A percentile compares a stretch with the other conserved stretches of the same genome.
Conservation (phyloP, 2,113 vertebrate species). For the Cryptoleucopteryx plumbea region DNA sequence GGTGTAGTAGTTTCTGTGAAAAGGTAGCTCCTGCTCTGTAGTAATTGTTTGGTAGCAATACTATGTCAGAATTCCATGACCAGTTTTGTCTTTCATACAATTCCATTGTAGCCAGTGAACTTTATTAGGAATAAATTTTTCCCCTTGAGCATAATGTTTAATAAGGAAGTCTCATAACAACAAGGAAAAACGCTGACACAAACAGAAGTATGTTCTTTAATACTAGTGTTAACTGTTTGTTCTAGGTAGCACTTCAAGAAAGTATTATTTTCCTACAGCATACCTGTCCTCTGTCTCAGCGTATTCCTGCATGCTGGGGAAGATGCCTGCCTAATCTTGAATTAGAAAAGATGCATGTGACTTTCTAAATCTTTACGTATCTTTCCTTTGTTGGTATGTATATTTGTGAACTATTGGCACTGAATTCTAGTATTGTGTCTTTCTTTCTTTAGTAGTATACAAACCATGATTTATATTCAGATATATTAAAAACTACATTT, state of each 20-base stretch:
- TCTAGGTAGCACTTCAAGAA: slow-evolving; percentile 71
- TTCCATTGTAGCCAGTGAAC: neutral
- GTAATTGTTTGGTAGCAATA: neutral
- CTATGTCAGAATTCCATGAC: neutral
- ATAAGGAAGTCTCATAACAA: neutral
- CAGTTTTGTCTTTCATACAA: neutral
- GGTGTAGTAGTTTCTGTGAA: neutral
- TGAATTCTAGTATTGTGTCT: neutral
- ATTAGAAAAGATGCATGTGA: slow-evolving; percentile 75
- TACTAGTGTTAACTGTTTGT: slow-evolving; percentile 63
- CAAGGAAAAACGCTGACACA: neutral
- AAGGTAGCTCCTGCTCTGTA: neutral
- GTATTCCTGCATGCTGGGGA: slow-evolving; percentile 64
- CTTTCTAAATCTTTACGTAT: slow-evolving; percentile 71
- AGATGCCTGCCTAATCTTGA: slow-evolving; percentile 69
- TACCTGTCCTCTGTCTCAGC: slow-evolving; percentile 46
- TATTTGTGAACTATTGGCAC: neutral
- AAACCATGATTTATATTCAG: neutral
- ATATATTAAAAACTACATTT: neutral
- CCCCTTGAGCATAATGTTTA: neutral
- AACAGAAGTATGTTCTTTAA: slow-evolving; percentile 23
- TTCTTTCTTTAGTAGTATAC: neutral
- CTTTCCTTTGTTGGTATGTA: slow-evolving; percentile 69
- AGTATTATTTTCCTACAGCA: slow-evolving; percentile 6
- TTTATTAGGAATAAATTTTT: neutral